A percentile compares a stretch with the other conserved stretches of the same genome.
These are phyloP conservation scores for Echinops telfairi DNA, from an alignment of 2,113 vertebrate species.

Conservation along the genomic window DNA sequence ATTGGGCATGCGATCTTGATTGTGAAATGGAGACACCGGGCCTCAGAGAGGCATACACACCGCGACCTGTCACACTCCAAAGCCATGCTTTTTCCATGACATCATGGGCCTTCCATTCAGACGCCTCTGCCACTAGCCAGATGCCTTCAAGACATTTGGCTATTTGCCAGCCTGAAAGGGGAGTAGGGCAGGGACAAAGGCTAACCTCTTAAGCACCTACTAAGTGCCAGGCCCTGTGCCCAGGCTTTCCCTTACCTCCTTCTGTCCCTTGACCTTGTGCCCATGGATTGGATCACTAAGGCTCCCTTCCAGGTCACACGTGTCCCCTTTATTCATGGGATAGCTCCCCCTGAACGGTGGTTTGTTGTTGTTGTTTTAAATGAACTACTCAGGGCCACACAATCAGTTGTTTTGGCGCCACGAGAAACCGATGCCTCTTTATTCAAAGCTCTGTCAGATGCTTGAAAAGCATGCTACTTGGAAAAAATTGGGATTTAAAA, in stretches of 20 bases:
- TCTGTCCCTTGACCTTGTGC: slow-evolving; percentile 13
- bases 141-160: slow-evolving; percentile 79
- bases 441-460: slow-evolving; percentile 77
- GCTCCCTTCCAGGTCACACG: slow-evolving; percentile 74
- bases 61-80: slow-evolving; percentile 69
- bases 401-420: slow-evolving; percentile 75
- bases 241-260: neutral
- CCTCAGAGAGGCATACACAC: slow-evolving; percentile 60
- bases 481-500: slow-evolving; percentile 74
- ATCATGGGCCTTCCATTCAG: slow-evolving; percentile 76
- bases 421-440: slow-evolving; percentile 79
- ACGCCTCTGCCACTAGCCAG: slow-evolving; percentile 72
- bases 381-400: slow-evolving; percentile 74
- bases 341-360: neutral
- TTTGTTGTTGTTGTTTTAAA: slow-evolving; percentile 65
- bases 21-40: slow-evolving; percentile 40
- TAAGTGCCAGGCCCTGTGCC: neutral
- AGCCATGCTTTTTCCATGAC: slow-evolving; percentile 76
- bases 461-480: slow-evolving; percentile 81
- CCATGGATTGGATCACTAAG: neutral
- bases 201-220: slow-evolving; percentile 49
- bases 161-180: slow-evolving; percentile 58
- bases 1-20: neutral
- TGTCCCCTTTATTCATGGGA: slow-evolving; percentile 59
- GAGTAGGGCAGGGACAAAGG: neutral